These are phyloP conservation scores for Lindbergichthys nudifrons DNA, from an alignment of 2,797 vertebrate genomes.

Conservation along the genomic window DNA sequence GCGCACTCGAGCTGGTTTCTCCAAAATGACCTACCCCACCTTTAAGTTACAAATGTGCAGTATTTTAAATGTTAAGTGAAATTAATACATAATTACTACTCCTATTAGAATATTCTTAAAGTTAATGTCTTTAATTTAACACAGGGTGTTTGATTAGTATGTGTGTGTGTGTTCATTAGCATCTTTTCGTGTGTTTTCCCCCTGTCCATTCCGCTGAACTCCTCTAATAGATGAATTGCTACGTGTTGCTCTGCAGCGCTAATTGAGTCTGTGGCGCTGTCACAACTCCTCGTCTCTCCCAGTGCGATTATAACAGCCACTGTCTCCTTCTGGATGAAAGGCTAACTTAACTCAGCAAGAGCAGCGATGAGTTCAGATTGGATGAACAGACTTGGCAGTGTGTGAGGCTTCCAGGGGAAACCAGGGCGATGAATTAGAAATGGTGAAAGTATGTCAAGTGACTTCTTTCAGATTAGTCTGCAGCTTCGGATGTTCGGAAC, in stretches of 20 bases:
- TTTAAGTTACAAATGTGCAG: no score
- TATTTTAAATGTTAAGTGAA: no score
- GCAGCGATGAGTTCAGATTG: constrained; percentile 43
- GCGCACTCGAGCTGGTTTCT: no score
- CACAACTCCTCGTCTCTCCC: constrained; percentile 59
- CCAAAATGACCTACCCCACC: no score
- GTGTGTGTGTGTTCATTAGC: not conserved
- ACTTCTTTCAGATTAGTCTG: constrained; percentile 58
- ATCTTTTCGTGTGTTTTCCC: constrained; percentile 30
- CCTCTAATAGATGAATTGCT: constrained; percentile 64
- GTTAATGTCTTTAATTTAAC: constrained; percentile 41
- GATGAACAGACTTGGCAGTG: constrained; percentile 60
- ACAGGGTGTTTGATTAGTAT: constrained; percentile 33
- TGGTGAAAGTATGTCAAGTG: constrained; percentile 60
- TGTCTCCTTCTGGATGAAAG: constrained; percentile 54
- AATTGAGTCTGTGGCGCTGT: constrained; percentile 57
- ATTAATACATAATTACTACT: constrained; percentile 5
- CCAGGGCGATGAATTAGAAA: constrained; percentile 56
- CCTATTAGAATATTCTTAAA: constrained; percentile 18
- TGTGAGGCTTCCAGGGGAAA: constrained; percentile 22
- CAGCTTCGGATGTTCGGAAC: constrained; percentile 38
- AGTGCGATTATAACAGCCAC: constrained; percentile 59
- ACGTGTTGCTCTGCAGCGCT: constrained; percentile 46
- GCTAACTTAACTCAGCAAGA: constrained; percentile 57
- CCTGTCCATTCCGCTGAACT: constrained; percentile 46